Base-by-base conservation (phyloP, 2,888 invertebrate species). In the Idaea straminata region DNA sequence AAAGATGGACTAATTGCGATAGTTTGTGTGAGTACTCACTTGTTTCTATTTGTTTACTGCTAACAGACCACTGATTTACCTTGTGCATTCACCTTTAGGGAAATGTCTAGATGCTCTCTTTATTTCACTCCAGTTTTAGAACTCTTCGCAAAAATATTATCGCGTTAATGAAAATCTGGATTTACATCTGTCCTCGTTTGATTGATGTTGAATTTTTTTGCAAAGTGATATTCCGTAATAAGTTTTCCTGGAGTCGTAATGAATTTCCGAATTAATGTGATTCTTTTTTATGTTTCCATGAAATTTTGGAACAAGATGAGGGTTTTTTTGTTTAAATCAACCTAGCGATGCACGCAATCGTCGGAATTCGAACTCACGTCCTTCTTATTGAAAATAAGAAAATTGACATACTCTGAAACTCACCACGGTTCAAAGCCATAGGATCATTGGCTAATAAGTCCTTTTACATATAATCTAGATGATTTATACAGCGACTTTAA, bases 161-260 rank as follows among this genome's bases (percentile, higher is more conserved):
- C 69, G 61, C 77, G 68, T 82, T 86, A 86, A 87, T 86, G 85
- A 87, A 84, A 83, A 83, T 76, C 73, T 66, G 80, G 82, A 80
- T 82, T 83, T 80, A 74, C 79, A 77, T 82, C 82, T 84, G 85
- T 83, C 86, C 69, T 76, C 69, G 63, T 13, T 75, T 86, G 87
- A 87, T 83, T 80, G 81, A 86, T 86, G 82, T 66, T 72, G 66
- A 71, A 69, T 72, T 71, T 69, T 73, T 67, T 72, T 66, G 25
- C 13, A 59, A 34, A 73, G 67, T 67, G 66, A 65, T 62, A 67
- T 62, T 65, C 72, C 64, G 67, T 73, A 69, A 75, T 74, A 69
- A 74, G 73, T 71, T 75, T 25, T 74, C 69, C 68, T 68, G 70
- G 36, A 13, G 35, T 60, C 47, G 47, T 67, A 66, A 73, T 69